These are phyloP conservation scores for Drosophila leonis DNA, from an alignment of 2,888 invertebrate genomes.

Conservation along the genomic window DNA sequence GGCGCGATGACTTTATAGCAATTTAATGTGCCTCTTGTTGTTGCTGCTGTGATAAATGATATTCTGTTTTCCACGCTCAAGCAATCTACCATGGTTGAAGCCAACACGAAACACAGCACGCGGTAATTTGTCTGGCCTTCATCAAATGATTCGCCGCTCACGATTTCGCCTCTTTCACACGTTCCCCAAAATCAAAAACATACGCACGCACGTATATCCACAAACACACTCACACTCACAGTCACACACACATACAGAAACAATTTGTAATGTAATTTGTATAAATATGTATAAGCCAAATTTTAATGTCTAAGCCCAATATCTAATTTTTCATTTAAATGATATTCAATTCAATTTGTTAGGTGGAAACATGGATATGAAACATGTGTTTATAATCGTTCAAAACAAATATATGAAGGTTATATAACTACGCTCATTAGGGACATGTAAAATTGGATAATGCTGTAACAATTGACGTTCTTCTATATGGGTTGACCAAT, in stretches of 20 bases:
- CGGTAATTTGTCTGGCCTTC: conserved; percentile 67
- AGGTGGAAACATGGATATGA: not conserved
- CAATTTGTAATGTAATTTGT: conserved; percentile 44
- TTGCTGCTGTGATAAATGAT: conserved; percentile 68
- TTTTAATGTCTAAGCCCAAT: not conserved
- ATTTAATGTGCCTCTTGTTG: conserved; percentile 66
- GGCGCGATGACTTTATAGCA: conserved; percentile 74
- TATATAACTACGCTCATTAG: not conserved
- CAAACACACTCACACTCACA: not conserved
- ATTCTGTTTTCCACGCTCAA: conserved; percentile 39
- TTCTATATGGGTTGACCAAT: too few species aligned
- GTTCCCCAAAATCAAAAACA: conserved; percentile 14
- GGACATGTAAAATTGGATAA: too few species aligned
- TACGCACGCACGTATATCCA: not conserved
- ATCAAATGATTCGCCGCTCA: conserved; percentile 40
- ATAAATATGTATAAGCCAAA: conserved; percentile 9
- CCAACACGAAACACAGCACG: conserved; percentile 23
- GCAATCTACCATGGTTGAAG: conserved; percentile 32
- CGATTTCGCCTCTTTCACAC: conserved; percentile 19
- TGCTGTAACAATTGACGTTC: too few species aligned
- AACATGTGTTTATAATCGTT: not conserved
- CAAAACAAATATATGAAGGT: not conserved
- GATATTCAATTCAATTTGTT: not conserved
- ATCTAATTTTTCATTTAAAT: conserved; percentile 2
- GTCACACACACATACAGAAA: not conserved